Conservation (phyloP, 2,797 vertebrate genomes). For the Tapirus indicus region DNA sequence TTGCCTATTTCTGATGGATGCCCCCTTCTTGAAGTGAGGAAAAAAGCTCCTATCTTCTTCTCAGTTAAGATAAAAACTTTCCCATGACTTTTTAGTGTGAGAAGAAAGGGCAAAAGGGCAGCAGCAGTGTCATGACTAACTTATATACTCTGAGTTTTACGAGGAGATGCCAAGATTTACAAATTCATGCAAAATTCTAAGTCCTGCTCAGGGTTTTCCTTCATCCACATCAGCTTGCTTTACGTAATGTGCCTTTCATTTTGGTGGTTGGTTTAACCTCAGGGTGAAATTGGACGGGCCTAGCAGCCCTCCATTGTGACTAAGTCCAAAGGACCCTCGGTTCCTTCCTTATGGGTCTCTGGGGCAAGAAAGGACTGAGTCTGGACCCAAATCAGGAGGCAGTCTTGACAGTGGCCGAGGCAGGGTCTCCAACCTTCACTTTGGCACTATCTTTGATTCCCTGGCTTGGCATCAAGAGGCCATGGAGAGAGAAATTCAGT, state of each 20-base stretch:
- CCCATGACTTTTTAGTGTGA: not conserved
- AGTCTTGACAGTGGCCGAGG: not conserved
- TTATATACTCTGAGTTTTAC: not conserved
- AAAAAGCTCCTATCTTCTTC: not conserved
- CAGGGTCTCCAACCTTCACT: not conserved
- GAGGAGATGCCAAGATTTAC: not conserved
- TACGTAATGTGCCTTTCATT: not conserved
- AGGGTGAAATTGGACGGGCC: not conserved
- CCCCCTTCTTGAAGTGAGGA: not conserved
- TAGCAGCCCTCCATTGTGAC: not conserved
- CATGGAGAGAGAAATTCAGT: not conserved
- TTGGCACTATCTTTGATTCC: not conserved
- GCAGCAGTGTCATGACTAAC: not conserved
- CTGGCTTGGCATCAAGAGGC: not conserved
- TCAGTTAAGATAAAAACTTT: constrained; percentile 47
- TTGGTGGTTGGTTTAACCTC: not conserved
- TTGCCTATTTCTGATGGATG: not conserved
- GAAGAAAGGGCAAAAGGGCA: not conserved
- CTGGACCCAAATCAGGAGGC: not conserved
- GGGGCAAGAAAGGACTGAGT: not conserved
- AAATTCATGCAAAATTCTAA: not conserved
- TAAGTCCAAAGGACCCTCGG: not conserved
- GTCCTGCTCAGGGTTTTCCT: not conserved
- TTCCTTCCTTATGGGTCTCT: not conserved
- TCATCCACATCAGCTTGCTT: not conserved